phyloP scores from a whole-genome alignment of 2,888 invertebrate species.

The Caenorhabditis sp. region DNA sequence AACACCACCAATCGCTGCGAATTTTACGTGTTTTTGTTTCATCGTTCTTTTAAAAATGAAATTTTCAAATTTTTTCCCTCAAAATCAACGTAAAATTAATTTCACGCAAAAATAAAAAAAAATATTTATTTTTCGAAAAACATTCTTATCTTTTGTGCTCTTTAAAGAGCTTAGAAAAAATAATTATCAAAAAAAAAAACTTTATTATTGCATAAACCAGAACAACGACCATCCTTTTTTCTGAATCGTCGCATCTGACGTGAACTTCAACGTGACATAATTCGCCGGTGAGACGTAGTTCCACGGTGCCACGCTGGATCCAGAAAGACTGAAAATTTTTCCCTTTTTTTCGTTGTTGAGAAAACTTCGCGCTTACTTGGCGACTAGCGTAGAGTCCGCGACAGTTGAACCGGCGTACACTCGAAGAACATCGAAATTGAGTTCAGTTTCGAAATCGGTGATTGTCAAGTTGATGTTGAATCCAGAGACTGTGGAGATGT shows the following conservation, averaged over 20 bases:
- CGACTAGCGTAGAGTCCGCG: slow-evolving; percentile 10
- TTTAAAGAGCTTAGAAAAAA: no score
- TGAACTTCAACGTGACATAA: slow-evolving; percentile 25
- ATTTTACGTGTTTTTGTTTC: neutral
- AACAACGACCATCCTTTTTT: slow-evolving; percentile 25
- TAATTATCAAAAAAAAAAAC: no score
- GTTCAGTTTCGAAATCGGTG: slow-evolving; percentile 27
- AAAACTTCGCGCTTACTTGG: slow-evolving; percentile 12
- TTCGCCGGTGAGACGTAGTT: slow-evolving; percentile 25
- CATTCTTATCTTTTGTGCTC: no score
- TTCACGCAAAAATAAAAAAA: no score
- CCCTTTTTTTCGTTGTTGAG: neutral
- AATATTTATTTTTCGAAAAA: no score
- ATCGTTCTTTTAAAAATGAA: neutral
- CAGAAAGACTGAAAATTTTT: slow-evolving; percentile 22
- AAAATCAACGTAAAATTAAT: no score
- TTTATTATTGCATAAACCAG: slow-evolving; percentile 16
- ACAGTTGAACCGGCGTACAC: slow-evolving; percentile 20
- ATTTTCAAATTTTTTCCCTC: neutral
- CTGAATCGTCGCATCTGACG: slow-evolving; percentile 22
- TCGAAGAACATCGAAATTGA: slow-evolving; percentile 15
- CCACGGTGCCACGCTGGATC: slow-evolving; percentile 16
- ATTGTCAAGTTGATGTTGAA: slow-evolving; percentile 32
- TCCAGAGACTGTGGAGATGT: slow-evolving; percentile 19
- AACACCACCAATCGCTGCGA: neutral